These are phyloP conservation scores for Chaetodon trifascialis DNA, from an alignment of 2,113 vertebrate genomes.

Conservation along the genomic window DNA sequence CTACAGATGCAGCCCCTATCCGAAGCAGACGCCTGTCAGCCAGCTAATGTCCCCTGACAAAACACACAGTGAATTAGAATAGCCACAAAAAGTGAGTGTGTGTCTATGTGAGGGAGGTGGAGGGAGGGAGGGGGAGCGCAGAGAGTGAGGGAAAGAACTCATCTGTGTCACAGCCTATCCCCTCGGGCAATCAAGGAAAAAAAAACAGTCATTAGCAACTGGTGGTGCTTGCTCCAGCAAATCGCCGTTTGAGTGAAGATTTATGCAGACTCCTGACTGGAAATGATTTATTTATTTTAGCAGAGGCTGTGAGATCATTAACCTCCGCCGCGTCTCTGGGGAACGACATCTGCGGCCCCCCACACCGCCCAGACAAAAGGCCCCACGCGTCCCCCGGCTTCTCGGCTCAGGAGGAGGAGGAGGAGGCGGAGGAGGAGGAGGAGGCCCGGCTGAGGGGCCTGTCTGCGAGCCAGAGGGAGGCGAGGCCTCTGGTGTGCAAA, in stretches of 20 bases:
- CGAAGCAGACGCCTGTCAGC: slow-evolving; percentile 81
- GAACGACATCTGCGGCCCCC: slow-evolving; percentile 82
- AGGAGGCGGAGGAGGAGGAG: slow-evolving; percentile 18
- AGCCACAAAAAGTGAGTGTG: slow-evolving; percentile 63
- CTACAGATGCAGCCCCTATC: slow-evolving; percentile 55
- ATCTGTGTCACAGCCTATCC: slow-evolving; percentile 74
- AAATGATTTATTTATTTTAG: slow-evolving; percentile 82
- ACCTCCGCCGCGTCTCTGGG: slow-evolving; percentile 81
- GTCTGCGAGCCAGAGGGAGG: slow-evolving; percentile 45
- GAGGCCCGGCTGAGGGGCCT: slow-evolving; percentile 40
- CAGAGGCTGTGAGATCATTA: slow-evolving; percentile 85
- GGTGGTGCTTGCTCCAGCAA: slow-evolving; percentile 83
- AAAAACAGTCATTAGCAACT: slow-evolving; percentile 84
- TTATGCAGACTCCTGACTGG: slow-evolving; percentile 83
- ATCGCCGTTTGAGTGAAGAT: slow-evolving; percentile 83
- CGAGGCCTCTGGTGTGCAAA: slow-evolving; percentile 36
- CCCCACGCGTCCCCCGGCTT: slow-evolving; percentile 69
- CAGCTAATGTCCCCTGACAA: slow-evolving; percentile 86
- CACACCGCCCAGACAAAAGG: slow-evolving; percentile 79
- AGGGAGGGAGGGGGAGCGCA: slow-evolving; percentile 27
- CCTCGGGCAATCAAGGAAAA: slow-evolving; percentile 78
- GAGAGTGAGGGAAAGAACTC: slow-evolving; percentile 75
- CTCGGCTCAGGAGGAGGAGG: slow-evolving; percentile 47
- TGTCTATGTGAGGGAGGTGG: slow-evolving; percentile 12
- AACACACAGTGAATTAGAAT: slow-evolving; percentile 85